Conservation (phyloP, 2,888 invertebrate species). For the Drosophila robusta region DNA sequence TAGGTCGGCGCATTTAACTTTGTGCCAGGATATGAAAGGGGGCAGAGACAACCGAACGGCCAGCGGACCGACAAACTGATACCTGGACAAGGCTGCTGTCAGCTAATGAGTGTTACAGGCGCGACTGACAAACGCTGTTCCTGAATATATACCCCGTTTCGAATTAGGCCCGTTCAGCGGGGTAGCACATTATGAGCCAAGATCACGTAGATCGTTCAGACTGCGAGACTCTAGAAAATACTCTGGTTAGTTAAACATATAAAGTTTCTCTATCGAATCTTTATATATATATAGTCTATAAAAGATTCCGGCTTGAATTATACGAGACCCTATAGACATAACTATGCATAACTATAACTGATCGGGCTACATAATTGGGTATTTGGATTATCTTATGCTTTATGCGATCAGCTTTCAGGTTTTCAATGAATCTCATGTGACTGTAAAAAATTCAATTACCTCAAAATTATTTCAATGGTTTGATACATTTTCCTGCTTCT, state of each 20-base stretch:
- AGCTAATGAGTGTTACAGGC: slow-evolving; percentile 71
- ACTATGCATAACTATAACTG: too few species aligned
- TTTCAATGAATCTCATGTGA: too few species aligned
- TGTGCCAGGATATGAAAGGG: slow-evolving; percentile 74
- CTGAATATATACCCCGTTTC: slow-evolving; percentile 27
- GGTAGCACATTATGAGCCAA: background rate
- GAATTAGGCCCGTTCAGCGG: background rate
- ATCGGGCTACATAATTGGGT: too few species aligned
- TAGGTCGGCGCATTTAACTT: slow-evolving; percentile 83
- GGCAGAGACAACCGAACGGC: slow-evolving; percentile 33
- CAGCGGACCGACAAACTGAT: slow-evolving; percentile 2
- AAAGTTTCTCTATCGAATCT: background rate
- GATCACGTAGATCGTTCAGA: background rate
- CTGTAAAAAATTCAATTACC: too few species aligned
- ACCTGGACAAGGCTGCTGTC: slow-evolving; percentile 38
- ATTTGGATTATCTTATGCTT: too few species aligned
- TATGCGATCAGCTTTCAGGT: too few species aligned
- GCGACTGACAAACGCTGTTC: slow-evolving; percentile 52
- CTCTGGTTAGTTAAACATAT: background rate
- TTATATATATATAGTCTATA: too few species aligned
- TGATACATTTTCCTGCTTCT: too few species aligned
- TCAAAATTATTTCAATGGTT: too few species aligned
- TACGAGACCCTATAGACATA: too few species aligned
- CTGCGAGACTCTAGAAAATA: too few species aligned
- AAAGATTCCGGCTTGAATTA: too few species aligned